Base-by-base conservation (phyloP, 2,113 vertebrate species). In the Syngnathus typhle region DNA sequence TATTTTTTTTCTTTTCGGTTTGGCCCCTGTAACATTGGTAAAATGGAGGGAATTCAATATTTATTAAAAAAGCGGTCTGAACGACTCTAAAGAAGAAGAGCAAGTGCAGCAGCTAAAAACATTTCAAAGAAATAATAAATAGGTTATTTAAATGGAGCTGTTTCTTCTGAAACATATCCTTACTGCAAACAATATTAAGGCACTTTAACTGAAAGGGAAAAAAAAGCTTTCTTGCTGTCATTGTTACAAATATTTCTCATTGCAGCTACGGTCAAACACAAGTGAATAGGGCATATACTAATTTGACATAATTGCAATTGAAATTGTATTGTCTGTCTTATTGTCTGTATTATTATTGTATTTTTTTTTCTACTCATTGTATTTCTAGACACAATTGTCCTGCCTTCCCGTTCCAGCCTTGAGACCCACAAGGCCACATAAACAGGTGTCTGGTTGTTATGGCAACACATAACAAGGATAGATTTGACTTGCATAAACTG, bases 101-200 rank as follows among this genome's bases (percentile, higher is more conserved):
- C 72, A 74, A 73, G 67, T 59, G 69, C 78, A 84, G 71, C 61
- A 65, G 72, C 77, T 75, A 80, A 82, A 54, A 80, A 84, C 52
- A 62, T 74, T 73, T 77, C 15, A 70, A 60, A 70, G 39, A 86
- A 79, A 73, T 62, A 44, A 62, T 62, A 62, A 62, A 62, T 44
- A 44, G 36, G 58, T 44, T 41, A 39, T 62, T 41, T 62, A 43
- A 44, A 62, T 23, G 2, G 39, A 43, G 39, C 41, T 62, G 39
- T 79, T 74, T 71, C 70, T 82, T 68, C 68, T 80, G 43, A 81
- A 85, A 86, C 69, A 78, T 77, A 72, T 79, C 21, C 58, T 62
- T 64, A 84, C 78, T 79, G 85, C 87, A 87, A 88, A 82, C 85
- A 82, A 88, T 87, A 85, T 85, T 86, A 88, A 88, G 87, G 87